Base-by-base conservation (phyloP, 2,113 vertebrate genomes). In the Oenanthe oenanthe region DNA sequence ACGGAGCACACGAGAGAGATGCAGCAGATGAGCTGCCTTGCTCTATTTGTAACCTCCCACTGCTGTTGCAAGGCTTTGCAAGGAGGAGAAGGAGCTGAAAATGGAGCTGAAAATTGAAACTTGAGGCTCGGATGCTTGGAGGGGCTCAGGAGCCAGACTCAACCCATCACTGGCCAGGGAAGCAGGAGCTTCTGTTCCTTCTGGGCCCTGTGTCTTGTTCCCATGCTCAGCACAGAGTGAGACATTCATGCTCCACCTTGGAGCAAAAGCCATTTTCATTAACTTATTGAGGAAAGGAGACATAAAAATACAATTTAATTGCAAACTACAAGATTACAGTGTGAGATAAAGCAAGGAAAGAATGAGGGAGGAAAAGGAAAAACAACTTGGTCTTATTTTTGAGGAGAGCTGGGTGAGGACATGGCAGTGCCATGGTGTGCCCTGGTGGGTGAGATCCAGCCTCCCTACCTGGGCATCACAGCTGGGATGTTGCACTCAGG, bases 1-100 rank as follows among this genome's bases (percentile, higher is more conserved):
- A 88, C 13, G 7, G 78, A 81, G 71, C 74, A 10, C 51, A 66
- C 12, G 0, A 77, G 34, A 0, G 8, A 74, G 63, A 68, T 53
- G 90, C 57, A 87, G 93, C 87, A 92, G 83, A 84, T 78, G 84
- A 95, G 77, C 94, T 87, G 92, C 85, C 74, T 72, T 19, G 73
- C 62, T 71, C 86, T 53, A 7, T 87, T 68, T 92, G 89, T 84
- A 92, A 81, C 84, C 89, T 95, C 89, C 93, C 86, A 89, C 83
- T 92, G 76, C 86, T 89, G 83, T 24, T 65, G 65, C 81, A 71
- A 88, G 95, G n/a, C 80, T 95, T 77, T 66, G 80, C 65, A 71
- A 57, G 89, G 68, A 88, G 75, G 73, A 89, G 78, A 75, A 19
- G 51, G 58, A 66, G 82, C 70, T 76, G 90, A 82, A 89, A 91